These are phyloP conservation scores for Apamea epomidion DNA, from an alignment of 2,888 invertebrate genomes.

Conservation along the genomic window DNA sequence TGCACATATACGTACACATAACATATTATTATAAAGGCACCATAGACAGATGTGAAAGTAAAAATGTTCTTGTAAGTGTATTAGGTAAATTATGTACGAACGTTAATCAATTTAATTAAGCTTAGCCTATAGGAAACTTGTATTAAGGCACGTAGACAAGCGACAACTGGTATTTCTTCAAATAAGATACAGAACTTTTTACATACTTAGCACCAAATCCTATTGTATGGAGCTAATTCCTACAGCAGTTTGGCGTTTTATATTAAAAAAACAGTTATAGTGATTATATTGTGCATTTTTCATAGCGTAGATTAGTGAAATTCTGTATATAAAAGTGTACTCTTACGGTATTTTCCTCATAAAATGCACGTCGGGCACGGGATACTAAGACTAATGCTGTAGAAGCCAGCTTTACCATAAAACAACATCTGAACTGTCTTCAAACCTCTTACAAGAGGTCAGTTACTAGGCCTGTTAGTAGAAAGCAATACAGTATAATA, in stretches of 20 bases:
- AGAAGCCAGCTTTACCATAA: not conserved
- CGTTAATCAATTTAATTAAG: constrained; percentile 50
- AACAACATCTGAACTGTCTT: not conserved
- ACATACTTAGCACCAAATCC: constrained; percentile 15
- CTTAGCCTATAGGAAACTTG: constrained; percentile 39
- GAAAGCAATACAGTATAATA: not conserved
- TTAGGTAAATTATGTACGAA: constrained; percentile 52
- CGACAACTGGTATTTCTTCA: constrained; percentile 10
- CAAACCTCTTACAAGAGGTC: not conserved
- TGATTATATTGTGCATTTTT: constrained; percentile 27
- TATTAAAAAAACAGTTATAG: constrained; percentile 13
- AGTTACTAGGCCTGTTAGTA: not conserved
- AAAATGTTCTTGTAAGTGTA: constrained; percentile 37
- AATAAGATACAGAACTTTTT: constrained; percentile 2
- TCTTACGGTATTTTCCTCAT: constrained; percentile 5
- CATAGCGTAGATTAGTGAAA: constrained; percentile 31
- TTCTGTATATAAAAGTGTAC: constrained; percentile 42
- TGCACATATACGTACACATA: not conserved
- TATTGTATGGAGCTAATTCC: constrained; percentile 19
- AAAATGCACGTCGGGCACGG: not conserved
- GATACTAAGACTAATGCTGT: not conserved
- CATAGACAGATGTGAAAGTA: constrained; percentile 20
- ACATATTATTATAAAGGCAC: constrained; percentile 18
- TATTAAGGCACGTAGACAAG: constrained; percentile 33
- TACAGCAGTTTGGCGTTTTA: constrained; percentile 6